A percentile compares a stretch with the other conserved stretches of the same genome.
Evolutionary conservation across 2,888 invertebrate genomes (phyloP).

Genomic region (Bedellia somnulentella): DNA sequence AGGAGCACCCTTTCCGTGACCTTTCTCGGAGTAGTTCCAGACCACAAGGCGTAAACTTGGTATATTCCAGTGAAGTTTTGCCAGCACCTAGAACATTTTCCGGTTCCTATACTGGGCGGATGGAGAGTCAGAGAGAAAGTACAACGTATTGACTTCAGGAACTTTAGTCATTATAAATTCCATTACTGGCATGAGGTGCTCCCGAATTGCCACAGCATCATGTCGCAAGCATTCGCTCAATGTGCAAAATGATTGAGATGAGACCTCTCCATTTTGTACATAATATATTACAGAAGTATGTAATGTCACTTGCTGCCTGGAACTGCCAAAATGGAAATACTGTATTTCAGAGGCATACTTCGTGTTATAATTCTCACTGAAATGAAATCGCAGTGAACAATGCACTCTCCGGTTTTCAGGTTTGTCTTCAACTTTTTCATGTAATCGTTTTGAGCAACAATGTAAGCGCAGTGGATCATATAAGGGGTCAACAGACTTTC

Average conservation of each 20-base stretch:
- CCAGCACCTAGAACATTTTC: constrained; percentile 9
- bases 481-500: no score
- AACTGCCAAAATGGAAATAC: no score
- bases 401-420: no score
- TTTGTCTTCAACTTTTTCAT: no score
- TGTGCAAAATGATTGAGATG: neutral
- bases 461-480: no score
- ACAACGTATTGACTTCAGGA: constrained; percentile 5
- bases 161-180: neutral
- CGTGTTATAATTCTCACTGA: no score
- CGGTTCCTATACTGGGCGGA: constrained; percentile 11
- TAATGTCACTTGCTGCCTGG: no score
- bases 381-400: no score
- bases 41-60: constrained; percentile 5
- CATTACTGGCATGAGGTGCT: neutral
- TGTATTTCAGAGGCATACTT: no score
- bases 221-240: neutral
- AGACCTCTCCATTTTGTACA: neutral
- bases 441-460: no score
- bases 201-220: neutral
- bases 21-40: constrained; percentile 11
- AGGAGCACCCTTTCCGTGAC: constrained; percentile 19
- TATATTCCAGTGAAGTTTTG: constrained; percentile 1
- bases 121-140: constrained; percentile 11
- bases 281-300: no score